Evolutionary conservation across 1,140 invertebrate species (phyloP).

Genomic region (Aphelenchoides fujianensis): DNA sequence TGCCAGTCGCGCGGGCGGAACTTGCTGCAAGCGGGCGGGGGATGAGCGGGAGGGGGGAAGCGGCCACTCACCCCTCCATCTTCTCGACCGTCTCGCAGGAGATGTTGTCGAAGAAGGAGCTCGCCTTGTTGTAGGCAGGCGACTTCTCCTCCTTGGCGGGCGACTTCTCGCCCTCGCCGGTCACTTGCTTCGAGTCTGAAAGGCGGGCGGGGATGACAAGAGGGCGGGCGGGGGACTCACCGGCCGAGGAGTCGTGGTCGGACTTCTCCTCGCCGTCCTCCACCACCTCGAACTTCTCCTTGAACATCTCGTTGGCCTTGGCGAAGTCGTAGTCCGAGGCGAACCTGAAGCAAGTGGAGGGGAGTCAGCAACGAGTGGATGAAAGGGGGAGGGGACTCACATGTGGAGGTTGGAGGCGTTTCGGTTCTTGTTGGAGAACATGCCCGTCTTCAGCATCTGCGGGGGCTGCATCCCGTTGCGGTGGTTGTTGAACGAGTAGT

Average conservation of each 20-base stretch:
- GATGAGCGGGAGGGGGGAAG: not conserved
- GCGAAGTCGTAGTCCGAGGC: conserved; percentile 9
- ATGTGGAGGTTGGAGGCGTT: not conserved
- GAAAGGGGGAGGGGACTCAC: not conserved
- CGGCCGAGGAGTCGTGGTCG: not conserved
- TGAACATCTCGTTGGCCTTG: conserved; percentile 7
- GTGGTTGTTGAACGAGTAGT: not conserved
- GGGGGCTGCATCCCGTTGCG: too few relatives aligned
- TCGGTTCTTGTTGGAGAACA: not conserved
- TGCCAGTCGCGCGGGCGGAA: conserved; percentile 11
- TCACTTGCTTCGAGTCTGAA: not conserved
- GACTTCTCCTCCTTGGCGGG: not conserved
- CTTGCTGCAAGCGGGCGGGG: conserved; percentile 1
- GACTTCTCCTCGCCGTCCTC: not conserved
- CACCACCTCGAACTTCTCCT: not conserved
- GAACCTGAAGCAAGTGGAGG: not conserved
- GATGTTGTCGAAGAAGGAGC: conserved; percentile 19
- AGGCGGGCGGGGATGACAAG: not conserved
- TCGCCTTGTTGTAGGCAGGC: conserved; percentile 4
- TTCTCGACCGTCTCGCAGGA: conserved; percentile 18
- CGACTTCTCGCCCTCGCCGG: too few relatives aligned
- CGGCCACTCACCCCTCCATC: conserved; percentile 2
- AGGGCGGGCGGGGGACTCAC: not conserved
- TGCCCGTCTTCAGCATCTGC: not conserved
- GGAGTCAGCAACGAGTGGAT: not conserved